Percentiles rank a stretch among this genome's conserved stretches.
These are phyloP conservation scores for Macrophya alboannulata DNA, from an alignment of 2,888 invertebrate species.

Conservation along the genomic window DNA sequence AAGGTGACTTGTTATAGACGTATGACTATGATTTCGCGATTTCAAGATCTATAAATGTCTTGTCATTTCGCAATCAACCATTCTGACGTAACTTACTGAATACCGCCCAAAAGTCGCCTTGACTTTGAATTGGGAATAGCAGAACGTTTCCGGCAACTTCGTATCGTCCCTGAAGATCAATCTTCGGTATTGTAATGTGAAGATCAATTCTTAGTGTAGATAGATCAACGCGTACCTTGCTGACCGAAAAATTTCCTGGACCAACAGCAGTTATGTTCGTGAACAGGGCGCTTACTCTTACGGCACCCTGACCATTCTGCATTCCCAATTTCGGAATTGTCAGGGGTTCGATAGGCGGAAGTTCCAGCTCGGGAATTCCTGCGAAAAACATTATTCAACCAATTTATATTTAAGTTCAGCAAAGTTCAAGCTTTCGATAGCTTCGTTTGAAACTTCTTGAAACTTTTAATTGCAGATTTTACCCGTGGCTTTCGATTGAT, in stretches of 20 bases:
- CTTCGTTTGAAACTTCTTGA: background rate
- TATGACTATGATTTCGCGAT: background rate
- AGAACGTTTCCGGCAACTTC: conserved; percentile 90
- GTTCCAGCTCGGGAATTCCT: conserved; percentile 87
- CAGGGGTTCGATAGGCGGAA: conserved; percentile 90
- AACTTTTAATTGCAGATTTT: background rate
- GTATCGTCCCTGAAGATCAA: conserved; percentile 89
- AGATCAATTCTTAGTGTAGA: conserved; percentile 73
- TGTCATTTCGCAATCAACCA: background rate
- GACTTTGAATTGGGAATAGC: conserved; percentile 89
- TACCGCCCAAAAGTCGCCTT: conserved; percentile 91
- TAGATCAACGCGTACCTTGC: conserved; percentile 81
- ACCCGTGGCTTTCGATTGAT: background rate
- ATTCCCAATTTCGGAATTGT: conserved; percentile 87
- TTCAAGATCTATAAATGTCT: background rate
- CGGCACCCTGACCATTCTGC: conserved; percentile 90
- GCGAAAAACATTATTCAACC: background rate
- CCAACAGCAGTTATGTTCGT: conserved; percentile 89
- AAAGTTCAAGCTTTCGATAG: conserved; percentile 11
- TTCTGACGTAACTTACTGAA: conserved; percentile 83
- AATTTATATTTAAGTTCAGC: background rate
- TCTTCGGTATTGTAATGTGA: conserved; percentile 83
- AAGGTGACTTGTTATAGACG: background rate
- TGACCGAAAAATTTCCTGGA: conserved; percentile 88
- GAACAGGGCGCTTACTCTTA: conserved; percentile 88